A percentile compares a stretch with the other conserved stretches of the same genome.
Conservation (phyloP, 2,888 invertebrate species). For the Callyntrura sp. region DNA sequence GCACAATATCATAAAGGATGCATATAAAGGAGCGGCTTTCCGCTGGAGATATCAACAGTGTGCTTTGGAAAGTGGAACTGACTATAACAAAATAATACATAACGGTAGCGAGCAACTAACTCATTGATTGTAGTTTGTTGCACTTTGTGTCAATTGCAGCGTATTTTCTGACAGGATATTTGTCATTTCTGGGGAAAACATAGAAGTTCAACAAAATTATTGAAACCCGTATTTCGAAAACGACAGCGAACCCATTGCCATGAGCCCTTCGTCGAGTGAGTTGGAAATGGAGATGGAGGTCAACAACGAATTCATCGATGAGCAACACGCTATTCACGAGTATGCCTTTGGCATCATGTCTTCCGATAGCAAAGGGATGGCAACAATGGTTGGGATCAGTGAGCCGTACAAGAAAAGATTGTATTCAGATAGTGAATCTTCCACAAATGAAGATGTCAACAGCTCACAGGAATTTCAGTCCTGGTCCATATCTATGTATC, state of each 20-base stretch:
- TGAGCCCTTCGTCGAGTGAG: slow-evolving; percentile 35
- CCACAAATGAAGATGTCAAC: slow-evolving; percentile 22
- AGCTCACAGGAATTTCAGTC: slow-evolving; percentile 58
- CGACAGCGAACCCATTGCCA: neutral
- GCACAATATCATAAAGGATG: no score
- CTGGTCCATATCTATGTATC: slow-evolving; percentile 68
- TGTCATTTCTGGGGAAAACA: no score
- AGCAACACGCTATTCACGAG: slow-evolving; percentile 42
- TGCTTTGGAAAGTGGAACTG: slow-evolving; percentile 26
- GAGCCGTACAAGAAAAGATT: slow-evolving; percentile 8
- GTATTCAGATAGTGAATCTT: neutral
- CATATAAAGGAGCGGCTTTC: slow-evolving; percentile 39
- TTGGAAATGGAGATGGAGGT: slow-evolving; percentile 14
- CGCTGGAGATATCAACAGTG: neutral
- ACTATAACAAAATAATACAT: neutral
- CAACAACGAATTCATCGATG: neutral
- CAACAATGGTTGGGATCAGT: slow-evolving; percentile 57
- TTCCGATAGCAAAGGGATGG: slow-evolving; percentile 43
- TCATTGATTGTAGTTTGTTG: no score
- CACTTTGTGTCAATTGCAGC: neutral
- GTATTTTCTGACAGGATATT: no score
- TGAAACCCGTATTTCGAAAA: neutral
- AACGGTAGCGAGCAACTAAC: no score
- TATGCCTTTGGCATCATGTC: slow-evolving; percentile 74
- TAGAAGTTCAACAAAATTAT: no score